Evolutionary conservation across 2,888 invertebrate genomes (phyloP).

Genomic region (Blera fallax): DNA sequence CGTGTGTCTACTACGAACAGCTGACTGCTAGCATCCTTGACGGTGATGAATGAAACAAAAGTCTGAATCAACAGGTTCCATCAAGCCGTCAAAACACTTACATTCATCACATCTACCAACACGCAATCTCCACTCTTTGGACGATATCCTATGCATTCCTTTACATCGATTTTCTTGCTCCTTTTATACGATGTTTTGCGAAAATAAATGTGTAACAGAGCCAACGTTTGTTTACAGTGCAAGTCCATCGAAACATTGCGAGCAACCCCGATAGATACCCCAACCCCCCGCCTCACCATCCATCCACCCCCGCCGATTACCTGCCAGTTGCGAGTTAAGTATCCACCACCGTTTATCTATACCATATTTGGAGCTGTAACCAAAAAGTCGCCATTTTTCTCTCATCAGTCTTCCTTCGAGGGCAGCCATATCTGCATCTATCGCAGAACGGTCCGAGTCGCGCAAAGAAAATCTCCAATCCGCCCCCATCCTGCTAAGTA

Average conservation of each 20-base stretch:
- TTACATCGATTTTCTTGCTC: slow-evolving; percentile 34
- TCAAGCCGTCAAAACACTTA: slow-evolving; percentile 21
- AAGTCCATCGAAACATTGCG: slow-evolving; percentile 17
- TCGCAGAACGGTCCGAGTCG: slow-evolving; percentile 12
- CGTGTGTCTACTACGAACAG: slow-evolving; percentile 30
- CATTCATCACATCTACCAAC: slow-evolving; percentile 15
- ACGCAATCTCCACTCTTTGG: slow-evolving; percentile 45
- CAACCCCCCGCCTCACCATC: background rate
- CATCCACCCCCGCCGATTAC: slow-evolving; percentile 17
- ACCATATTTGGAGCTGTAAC: slow-evolving; percentile 67
- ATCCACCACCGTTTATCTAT: slow-evolving; percentile 62
- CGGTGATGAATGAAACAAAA: slow-evolving; percentile 41
- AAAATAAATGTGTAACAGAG: slow-evolving; percentile 39
- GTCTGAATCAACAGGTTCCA: slow-evolving; percentile 28
- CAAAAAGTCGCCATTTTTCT: slow-evolving; percentile 70
- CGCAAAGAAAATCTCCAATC: slow-evolving; percentile 7
- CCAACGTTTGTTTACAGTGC: slow-evolving; percentile 49
- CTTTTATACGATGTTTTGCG: slow-evolving; percentile 11
- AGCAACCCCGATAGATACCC: slow-evolving; percentile 22
- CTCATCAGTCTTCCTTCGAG: slow-evolving; percentile 66
- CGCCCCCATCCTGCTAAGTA: background rate
- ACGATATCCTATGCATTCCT: background rate
- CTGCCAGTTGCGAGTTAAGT: slow-evolving; percentile 23
- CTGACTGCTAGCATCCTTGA: slow-evolving; percentile 33
- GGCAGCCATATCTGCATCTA: slow-evolving; percentile 52